Conservation (phyloP, 2,113 vertebrate species). For the Pholis gunnellus region DNA sequence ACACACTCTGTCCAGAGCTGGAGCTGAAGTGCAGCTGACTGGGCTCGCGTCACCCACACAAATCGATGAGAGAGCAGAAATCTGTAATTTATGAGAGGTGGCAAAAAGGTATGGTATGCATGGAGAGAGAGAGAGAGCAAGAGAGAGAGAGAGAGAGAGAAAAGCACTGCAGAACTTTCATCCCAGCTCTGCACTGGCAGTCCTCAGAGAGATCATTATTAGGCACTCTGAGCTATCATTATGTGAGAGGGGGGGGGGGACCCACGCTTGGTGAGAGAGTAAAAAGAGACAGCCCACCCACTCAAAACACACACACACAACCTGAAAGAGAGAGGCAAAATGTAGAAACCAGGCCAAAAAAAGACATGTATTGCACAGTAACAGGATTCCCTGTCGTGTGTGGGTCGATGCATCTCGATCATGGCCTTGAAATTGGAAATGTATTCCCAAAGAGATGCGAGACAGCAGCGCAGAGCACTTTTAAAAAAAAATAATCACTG, state of each 20-base stretch:
- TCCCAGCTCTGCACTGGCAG: conserved; percentile 47
- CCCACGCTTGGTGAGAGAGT: background rate
- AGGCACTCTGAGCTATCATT: conserved; percentile 18
- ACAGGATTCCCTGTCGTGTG: conserved; percentile 57
- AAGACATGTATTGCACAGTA: conserved; percentile 42
- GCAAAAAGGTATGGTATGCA: conserved; percentile 29
- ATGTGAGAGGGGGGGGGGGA: conserved; percentile 9
- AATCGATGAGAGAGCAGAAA: conserved; percentile 71
- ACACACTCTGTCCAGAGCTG: conserved; percentile 50
- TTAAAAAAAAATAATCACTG: conserved; percentile 1
- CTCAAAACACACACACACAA: conserved; percentile 1
- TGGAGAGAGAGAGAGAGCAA: too few relatives aligned
- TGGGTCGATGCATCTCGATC: conserved; percentile 47
- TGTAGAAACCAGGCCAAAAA: conserved; percentile 1
- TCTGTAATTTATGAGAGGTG: conserved; percentile 52
- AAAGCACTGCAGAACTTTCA: conserved; percentile 69
- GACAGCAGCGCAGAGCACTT: conserved; percentile 59
- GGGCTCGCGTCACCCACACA: conserved; percentile 35
- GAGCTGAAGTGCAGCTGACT: conserved; percentile 53
- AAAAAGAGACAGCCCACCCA: conserved; percentile 17
- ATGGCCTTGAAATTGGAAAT: conserved; percentile 48
- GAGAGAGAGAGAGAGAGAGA: conserved; percentile 35
- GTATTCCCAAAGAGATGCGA: conserved; percentile 69
- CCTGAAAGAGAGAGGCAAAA: background rate
- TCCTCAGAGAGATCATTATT: conserved; percentile 59